phyloP scores from a whole-genome alignment of 2,888 invertebrate genomes.

The Euzetes globulus region DNA sequence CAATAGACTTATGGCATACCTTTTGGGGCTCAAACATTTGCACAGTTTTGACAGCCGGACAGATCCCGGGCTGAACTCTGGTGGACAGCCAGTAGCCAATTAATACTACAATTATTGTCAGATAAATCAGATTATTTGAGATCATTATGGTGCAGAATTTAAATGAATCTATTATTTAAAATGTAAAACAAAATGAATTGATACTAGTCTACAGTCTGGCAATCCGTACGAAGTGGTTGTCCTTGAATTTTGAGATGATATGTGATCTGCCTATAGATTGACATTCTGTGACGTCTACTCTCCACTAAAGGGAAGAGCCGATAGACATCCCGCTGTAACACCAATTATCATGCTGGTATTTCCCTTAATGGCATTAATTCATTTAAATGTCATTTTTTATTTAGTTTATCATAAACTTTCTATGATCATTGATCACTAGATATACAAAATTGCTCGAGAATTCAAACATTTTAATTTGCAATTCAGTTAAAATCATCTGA shows the following conservation, averaged over 20 bases:
- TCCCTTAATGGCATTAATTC: too few relatives aligned
- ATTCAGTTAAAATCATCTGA: too few relatives aligned
- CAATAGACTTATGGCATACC: not conserved
- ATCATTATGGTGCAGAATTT: not conserved
- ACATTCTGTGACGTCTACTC: too few relatives aligned
- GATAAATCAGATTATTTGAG: not conserved
- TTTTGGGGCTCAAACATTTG: not conserved
- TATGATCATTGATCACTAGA: too few relatives aligned
- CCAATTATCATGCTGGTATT: too few relatives aligned
- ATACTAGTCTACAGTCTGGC: not conserved
- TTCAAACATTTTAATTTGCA: too few relatives aligned
- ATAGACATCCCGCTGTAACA: too few relatives aligned
- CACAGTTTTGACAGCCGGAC: not conserved
- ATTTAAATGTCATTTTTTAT: too few relatives aligned
- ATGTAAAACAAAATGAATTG: not conserved
- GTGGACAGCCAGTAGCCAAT: not conserved
- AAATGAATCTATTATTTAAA: not conserved
- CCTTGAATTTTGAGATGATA: not conserved
- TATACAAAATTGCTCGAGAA: too few relatives aligned
- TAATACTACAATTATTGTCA: not conserved
- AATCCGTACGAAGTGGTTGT: not conserved
- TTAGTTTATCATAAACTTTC: too few relatives aligned
- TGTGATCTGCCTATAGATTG: too few relatives aligned
- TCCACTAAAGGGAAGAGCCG: too few relatives aligned
- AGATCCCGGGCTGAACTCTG: not conserved